Evolutionary conservation across 1,140 invertebrate species (phyloP).

Genomic region (Laodelphax striatellus): DNA sequence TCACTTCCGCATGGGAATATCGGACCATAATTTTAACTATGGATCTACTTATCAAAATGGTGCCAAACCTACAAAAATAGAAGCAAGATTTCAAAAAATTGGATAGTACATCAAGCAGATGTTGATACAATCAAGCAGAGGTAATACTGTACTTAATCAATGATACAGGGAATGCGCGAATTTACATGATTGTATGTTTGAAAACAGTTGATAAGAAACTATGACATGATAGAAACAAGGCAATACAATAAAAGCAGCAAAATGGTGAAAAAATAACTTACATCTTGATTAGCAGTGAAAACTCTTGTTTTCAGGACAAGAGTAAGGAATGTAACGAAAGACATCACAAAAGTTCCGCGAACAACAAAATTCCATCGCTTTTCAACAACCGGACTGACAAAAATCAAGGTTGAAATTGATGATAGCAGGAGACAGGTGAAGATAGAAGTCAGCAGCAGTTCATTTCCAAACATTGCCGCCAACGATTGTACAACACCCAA

Average conservation of each 20-base stretch:
- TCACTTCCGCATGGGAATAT: too few species aligned
- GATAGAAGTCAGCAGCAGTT: constrained; percentile 57
- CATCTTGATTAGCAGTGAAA: constrained; percentile 43
- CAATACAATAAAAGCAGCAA: too few species aligned
- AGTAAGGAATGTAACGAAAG: constrained; percentile 17
- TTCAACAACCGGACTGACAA: constrained; percentile 29
- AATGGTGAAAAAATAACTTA: constrained; percentile 27
- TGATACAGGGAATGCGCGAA: too few species aligned
- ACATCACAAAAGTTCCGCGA: constrained; percentile 4
- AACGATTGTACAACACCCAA: constrained; percentile 31
- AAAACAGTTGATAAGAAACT: not conserved
- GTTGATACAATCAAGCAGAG: too few species aligned
- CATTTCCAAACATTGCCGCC: constrained; percentile 47
- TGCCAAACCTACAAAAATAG: too few species aligned
- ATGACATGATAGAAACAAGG: not conserved
- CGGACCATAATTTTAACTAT: too few species aligned
- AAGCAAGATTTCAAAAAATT: too few species aligned
- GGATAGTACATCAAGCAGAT: too few species aligned
- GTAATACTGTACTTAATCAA: too few species aligned
- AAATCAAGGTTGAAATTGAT: constrained; percentile 21
- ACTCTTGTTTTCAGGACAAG: constrained; percentile 36
- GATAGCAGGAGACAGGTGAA: constrained; percentile 38
- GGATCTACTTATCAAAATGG: too few species aligned
- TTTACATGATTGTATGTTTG: too few species aligned
- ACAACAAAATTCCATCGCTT: not conserved